Conservation (phyloP, 1,140 invertebrate genomes). For the Drosophila ironensis region DNA sequence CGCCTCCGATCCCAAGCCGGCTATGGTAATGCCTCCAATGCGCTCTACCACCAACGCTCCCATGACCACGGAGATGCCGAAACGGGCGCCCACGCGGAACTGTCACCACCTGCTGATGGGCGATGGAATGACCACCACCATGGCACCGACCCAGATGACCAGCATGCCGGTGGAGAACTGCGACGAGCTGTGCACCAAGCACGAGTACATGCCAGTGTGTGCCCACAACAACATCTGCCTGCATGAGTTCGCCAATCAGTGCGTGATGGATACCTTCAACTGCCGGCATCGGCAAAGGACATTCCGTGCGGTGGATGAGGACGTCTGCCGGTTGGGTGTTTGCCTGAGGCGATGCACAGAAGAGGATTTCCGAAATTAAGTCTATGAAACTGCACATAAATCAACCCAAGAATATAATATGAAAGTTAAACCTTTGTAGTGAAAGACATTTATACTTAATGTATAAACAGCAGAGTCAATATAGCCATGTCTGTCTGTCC, state of each 20-base stretch:
- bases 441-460: too few relatives aligned
- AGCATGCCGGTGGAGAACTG: slow-evolving; percentile 31
- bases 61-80: slow-evolving; percentile 6
- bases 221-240: slow-evolving; percentile 64
- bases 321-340: slow-evolving; percentile 43
- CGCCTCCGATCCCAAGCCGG: slow-evolving; percentile 33
- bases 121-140: slow-evolving; percentile 10
- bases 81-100: slow-evolving; percentile 27
- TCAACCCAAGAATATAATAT: too few relatives aligned
- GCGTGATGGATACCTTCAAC: slow-evolving; percentile 68
- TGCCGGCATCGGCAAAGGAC: slow-evolving; percentile 54
- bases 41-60: slow-evolving; percentile 13
- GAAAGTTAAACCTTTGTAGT: too few relatives aligned
- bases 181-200: slow-evolving; percentile 68
- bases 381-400: slow-evolving; percentile 7
- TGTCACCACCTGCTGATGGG: slow-evolving; percentile 49
- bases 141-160: neutral
- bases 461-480: too few relatives aligned
- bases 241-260: slow-evolving; percentile 75
- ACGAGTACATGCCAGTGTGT: slow-evolving; percentile 61
- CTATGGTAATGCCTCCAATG: slow-evolving; percentile 16
- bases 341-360: slow-evolving; percentile 51
- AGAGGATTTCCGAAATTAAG: slow-evolving; percentile 30
- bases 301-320: slow-evolving; percentile 57
- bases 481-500: too few relatives aligned